Evolutionary conservation across 2,797 vertebrate species (phyloP).

Genomic region (Mormyrops boulengeri): DNA sequence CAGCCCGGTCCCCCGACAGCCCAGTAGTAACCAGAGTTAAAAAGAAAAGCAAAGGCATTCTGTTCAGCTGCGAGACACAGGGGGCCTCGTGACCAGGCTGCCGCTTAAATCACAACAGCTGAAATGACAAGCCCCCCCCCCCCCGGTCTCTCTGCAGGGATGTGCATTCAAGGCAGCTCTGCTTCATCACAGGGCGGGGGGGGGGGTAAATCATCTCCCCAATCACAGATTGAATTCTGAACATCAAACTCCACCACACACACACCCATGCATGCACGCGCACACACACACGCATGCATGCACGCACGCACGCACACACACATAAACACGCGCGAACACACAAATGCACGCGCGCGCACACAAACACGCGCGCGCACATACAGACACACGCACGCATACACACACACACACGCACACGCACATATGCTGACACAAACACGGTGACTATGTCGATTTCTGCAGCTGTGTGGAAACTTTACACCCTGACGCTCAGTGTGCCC

Average conservation of each 20-base stretch:
- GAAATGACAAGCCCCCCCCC: slow-evolving; percentile 60
- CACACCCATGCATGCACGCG: not conserved
- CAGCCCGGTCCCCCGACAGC: slow-evolving; percentile 34
- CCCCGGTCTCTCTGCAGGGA: slow-evolving; percentile 12
- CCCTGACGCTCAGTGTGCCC: not conserved
- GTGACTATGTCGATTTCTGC: not conserved
- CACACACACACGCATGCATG: not conserved
- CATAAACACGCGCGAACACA: not conserved
- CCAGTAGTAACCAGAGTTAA: slow-evolving; percentile 60
- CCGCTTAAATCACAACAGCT: slow-evolving; percentile 75
- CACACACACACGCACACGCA: not conserved
- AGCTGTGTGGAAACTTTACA: not conserved
- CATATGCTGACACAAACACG: not conserved
- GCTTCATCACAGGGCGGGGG: not conserved
- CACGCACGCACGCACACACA: no score
- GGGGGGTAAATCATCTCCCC: slow-evolving; percentile 15
- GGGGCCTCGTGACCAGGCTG: slow-evolving; percentile 63
- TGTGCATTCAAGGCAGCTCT: not conserved
- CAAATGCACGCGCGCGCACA: no score
- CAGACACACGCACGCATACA: not conserved
- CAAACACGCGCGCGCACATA: not conserved
- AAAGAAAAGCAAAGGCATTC: slow-evolving; percentile 69
- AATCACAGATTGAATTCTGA: not conserved
- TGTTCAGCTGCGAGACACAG: slow-evolving; percentile 72
- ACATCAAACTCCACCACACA: not conserved